Percentiles rank a stretch among this genome's conserved stretches.
Conservation (phyloP, 2,113 vertebrate genomes). For the Sigmodon hispidus region DNA sequence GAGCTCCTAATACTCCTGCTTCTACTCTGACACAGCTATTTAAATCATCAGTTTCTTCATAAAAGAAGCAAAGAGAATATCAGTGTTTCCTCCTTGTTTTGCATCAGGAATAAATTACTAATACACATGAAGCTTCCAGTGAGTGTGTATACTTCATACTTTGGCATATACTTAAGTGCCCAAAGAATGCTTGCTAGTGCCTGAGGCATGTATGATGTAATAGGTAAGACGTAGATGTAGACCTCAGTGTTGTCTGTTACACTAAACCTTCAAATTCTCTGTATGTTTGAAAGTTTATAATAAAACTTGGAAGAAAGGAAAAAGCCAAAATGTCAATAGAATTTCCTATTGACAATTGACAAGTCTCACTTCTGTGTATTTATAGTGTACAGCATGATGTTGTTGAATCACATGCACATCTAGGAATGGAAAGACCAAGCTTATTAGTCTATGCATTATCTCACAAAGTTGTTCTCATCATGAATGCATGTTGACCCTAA, state of each 20-base stretch:
- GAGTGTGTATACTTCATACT: not conserved
- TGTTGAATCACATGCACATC: not conserved
- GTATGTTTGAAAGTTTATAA: not conserved
- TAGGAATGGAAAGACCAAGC: not conserved
- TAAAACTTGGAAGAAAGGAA: not conserved
- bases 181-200: not conserved
- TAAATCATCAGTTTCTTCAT: slow-evolving; percentile 5
- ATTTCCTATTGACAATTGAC: not conserved
- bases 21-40: not conserved
- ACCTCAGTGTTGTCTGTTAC: not conserved
- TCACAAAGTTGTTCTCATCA: not conserved
- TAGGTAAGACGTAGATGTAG: not conserved
- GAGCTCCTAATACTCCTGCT: not conserved
- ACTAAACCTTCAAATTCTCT: not conserved
- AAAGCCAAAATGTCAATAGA: not conserved
- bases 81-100: not conserved
- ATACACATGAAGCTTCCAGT: not conserved
- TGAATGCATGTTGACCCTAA: not conserved
- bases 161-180: not conserved
- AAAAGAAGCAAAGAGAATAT: not conserved
- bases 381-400: not conserved
- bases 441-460: not conserved
- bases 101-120: not conserved
- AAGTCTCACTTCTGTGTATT: not conserved
- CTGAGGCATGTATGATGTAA: not conserved